These are phyloP conservation scores for Phacellophora camtschatica DNA, from an alignment of 30 jellyfish, hydroid and myxozoan genomes.

Conservation along the genomic window DNA sequence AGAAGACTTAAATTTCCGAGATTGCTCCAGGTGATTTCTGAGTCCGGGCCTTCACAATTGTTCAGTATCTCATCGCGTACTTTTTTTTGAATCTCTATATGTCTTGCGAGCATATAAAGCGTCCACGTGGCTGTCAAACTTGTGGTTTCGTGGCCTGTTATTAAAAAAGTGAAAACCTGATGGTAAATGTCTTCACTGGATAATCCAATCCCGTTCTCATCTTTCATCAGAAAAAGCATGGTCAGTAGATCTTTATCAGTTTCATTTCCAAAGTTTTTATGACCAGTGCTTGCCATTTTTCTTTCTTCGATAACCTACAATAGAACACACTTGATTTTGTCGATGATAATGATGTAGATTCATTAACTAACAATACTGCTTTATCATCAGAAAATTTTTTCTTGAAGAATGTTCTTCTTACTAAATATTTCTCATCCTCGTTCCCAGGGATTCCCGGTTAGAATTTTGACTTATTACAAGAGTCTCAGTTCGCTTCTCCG, in stretches of 20 bases:
- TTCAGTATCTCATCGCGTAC: constrained; percentile 2
- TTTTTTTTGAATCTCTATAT: constrained; percentile 15
- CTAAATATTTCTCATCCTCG: too few relatives aligned
- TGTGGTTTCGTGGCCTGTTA: constrained; percentile 67
- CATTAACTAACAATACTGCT: too few relatives aligned
- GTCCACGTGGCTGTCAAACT: constrained; percentile 62
- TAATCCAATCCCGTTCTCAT: constrained; percentile 1
- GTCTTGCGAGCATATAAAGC: constrained; percentile 28
- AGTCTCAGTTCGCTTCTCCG: too few relatives aligned
- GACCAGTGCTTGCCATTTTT: not conserved
- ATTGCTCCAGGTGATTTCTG: constrained; percentile 40
- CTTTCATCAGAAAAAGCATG: constrained; percentile 29
- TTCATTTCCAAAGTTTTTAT: not conserved
- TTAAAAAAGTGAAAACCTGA: constrained; percentile 55
- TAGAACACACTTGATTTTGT: too few relatives aligned
- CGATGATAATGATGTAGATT: too few relatives aligned
- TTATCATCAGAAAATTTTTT: too few relatives aligned
- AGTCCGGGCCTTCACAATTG: not conserved
- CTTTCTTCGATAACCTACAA: constrained; percentile 22
- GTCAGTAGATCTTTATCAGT: not conserved
- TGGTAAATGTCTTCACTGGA: constrained; percentile 44
- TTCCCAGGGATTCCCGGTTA: too few relatives aligned
- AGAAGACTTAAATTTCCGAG: constrained; percentile 19
- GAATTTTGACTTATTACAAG: too few relatives aligned
- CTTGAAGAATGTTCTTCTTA: too few relatives aligned